A percentile compares a stretch with the other conserved stretches of the same genome.
Evolutionary conservation across 2,797 vertebrate genomes (phyloP).

Genomic region (Falco naumanni): DNA sequence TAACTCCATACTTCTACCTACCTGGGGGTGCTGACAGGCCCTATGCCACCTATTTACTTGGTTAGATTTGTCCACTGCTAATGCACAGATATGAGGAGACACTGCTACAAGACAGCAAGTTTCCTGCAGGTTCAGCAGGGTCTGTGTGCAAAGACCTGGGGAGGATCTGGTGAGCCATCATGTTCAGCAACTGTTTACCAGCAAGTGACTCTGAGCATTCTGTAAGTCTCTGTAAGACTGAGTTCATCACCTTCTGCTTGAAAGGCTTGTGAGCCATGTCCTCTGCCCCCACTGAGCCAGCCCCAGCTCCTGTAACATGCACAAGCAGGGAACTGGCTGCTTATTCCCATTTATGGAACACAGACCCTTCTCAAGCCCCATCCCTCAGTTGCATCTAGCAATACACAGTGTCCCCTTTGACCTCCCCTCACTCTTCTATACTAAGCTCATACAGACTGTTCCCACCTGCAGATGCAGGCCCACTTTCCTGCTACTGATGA

Average conservation of each 20-base stretch:
- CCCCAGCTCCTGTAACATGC: background rate
- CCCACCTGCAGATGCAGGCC: background rate
- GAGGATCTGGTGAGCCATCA: background rate
- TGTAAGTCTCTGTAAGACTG: rapidly evolving
- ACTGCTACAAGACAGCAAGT: background rate
- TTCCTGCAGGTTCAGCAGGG: background rate
- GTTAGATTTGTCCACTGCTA: background rate
- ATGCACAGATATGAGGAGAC: background rate
- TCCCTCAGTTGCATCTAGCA: background rate
- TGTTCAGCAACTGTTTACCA: background rate
- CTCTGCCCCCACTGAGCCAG: background rate
- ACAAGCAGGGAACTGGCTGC: background rate
- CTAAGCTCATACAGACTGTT: background rate
- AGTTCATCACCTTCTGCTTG: background rate
- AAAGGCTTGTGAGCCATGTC: background rate
- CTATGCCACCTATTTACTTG: background rate
- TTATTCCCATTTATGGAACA: background rate
- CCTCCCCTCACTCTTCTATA: background rate
- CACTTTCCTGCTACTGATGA: background rate
- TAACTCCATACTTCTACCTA: background rate
- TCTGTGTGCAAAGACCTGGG: background rate
- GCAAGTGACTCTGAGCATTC: background rate
- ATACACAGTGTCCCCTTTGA: background rate
- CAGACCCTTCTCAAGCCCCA: background rate
- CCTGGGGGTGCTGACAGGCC: background rate